A percentile compares a stretch with the other conserved stretches of the same genome.
Evolutionary conservation across 2,888 invertebrate species (phyloP).

Genomic region (Thecophora atra): DNA sequence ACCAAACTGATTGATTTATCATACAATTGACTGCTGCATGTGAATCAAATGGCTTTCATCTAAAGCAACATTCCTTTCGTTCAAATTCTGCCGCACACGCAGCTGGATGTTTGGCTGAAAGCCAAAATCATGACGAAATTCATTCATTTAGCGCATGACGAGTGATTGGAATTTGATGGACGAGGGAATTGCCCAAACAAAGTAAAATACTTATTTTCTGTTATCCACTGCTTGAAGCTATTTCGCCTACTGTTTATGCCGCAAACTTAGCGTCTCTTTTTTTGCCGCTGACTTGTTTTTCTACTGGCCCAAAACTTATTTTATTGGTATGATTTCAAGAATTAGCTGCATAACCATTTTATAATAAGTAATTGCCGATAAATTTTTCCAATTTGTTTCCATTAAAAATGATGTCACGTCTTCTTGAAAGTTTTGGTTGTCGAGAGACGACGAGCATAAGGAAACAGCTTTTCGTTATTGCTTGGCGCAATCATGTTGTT

Average conservation of each 20-base stretch:
- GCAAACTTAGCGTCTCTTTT: neutral
- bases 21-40: neutral
- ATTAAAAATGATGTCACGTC: too few species aligned
- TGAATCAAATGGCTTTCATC: conserved; percentile 12
- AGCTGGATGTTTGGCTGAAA: conserved; percentile 41
- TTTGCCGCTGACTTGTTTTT: neutral
- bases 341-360: neutral
- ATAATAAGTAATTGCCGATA: neutral
- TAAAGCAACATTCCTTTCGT: neutral
- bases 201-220: neutral
- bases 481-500: neutral
- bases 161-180: neutral
- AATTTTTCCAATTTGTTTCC: conserved; percentile 5
- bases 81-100: neutral
- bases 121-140: conserved; percentile 42
- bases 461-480: neutral
- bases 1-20: conserved; percentile 4
- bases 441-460: too few species aligned
- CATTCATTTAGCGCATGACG: conserved; percentile 23
- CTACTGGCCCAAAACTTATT: neutral
- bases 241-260: neutral
- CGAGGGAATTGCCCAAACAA: neutral
- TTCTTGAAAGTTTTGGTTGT: too few species aligned
- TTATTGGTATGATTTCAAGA: neutral
- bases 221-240: neutral